phyloP scores from a whole-genome alignment of 2,797 vertebrate genomes.

The Pseudotriccus pelzelni region DNA sequence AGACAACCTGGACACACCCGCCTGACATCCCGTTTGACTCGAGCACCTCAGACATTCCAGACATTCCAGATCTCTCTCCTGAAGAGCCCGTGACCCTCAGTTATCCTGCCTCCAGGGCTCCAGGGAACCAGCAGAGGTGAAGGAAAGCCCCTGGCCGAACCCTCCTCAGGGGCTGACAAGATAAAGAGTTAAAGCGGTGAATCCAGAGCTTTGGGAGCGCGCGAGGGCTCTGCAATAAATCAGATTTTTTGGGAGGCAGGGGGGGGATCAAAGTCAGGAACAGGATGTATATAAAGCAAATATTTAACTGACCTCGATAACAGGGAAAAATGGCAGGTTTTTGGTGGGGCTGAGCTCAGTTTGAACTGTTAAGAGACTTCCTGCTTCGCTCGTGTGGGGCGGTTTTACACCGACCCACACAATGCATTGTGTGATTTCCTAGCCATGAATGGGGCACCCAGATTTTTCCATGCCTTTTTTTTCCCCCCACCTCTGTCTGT shows the following conservation, averaged over 20 bases:
- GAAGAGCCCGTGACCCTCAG: neutral
- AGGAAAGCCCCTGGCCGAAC: accelerated
- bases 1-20: neutral
- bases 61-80: neutral
- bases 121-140: neutral
- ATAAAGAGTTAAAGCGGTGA: conserved; percentile 51
- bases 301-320: conserved; percentile 65
- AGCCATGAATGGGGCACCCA: conserved; percentile 33
- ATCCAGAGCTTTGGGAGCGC: neutral
- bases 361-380: conserved; percentile 22
- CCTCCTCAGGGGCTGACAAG: neutral
- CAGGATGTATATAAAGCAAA: conserved; percentile 70
- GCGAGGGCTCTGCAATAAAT: neutral
- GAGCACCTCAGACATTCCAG: neutral
- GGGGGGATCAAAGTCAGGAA: conserved; percentile 66
- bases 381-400: conserved; percentile 19
- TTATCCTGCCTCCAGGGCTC: neutral
- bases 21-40: too few relatives aligned
- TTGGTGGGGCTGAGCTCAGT: conserved; percentile 39
- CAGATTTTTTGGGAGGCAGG: conserved; percentile 54
- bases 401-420: conserved; percentile 16
- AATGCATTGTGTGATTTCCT: conserved; percentile 60
- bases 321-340: conserved; percentile 35
- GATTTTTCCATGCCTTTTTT: neutral
- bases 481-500: neutral